Base-by-base conservation (phyloP, 2,113 vertebrate genomes). In the Leuciscus idus region DNA sequence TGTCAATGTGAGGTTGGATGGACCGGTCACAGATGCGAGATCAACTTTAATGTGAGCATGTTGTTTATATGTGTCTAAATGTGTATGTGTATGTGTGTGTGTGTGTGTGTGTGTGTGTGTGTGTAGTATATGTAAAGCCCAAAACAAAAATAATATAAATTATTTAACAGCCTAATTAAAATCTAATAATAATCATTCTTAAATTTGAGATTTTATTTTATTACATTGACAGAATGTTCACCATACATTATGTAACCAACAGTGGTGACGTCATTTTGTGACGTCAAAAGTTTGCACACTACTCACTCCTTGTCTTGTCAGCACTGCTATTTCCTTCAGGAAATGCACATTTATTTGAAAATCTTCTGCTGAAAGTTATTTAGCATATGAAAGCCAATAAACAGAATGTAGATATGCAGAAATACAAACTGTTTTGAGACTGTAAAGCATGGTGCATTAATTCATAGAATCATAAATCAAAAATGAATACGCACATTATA, bases 41-140 rank as follows among this genome's bases (percentile, higher is more conserved):
- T 90, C 83, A 95, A 96, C 91, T 92, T 96, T 87, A 92, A 97
- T 19, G 95, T 97, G 95, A 91, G 95, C 95, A 52, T 62, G 74
- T 23, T 66, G 19, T 57, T 75, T 30, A 13, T 36, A 55, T 55
- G 52, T 26, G n/a, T 26, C 4, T 62, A 30, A 2, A 1, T 66
- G 26, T 28, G 15, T 33, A 5, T 36, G 4, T 36, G 33, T 36
- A 5, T 36, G 5, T 64, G 4, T 66, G 6, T 68, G 30, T 66
- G 26, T 68, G 30, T 30, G 13, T 30, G 4, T 36, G 4, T 36
- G 36, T 36, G 0, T 36, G 62, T 64, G 4, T 66, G 2, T 68
- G 33, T 66, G 1, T 62, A 62, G 23, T 62, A 26, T 61, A 3
- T n/a, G 1, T 11, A 26, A 26, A 66, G 5, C 12, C 11, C 48